Percentiles rank a stretch among this genome's conserved stretches.
phyloP scores from a whole-genome alignment of 2,888 invertebrate genomes.

The Drosophila pegasa region DNA sequence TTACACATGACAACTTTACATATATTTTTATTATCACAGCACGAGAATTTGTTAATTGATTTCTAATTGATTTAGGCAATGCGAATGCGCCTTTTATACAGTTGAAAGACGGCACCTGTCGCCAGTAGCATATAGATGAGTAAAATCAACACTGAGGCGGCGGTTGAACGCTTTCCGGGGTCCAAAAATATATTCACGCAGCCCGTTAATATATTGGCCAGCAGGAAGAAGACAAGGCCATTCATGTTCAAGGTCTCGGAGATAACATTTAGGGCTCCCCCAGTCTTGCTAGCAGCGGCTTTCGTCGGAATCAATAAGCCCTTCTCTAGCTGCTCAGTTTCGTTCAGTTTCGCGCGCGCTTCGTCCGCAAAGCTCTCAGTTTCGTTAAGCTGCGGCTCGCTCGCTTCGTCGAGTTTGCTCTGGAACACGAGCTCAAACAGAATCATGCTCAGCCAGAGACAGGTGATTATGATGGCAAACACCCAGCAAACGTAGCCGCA shows the following conservation, averaged over 20 bases:
- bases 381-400: background rate
- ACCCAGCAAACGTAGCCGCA: constrained; percentile 93
- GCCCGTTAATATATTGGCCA: constrained; percentile 94
- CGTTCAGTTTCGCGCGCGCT: background rate
- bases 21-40: constrained; percentile 34
- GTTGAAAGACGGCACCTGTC: constrained; percentile 60
- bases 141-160: constrained; percentile 86
- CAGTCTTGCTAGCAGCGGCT: background rate
- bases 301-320: constrained; percentile 11
- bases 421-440: constrained; percentile 82
- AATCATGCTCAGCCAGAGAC: constrained; percentile 88
- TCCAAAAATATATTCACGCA: constrained; percentile 90
- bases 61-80: constrained; percentile 61
- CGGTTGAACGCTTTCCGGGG: constrained; percentile 86
- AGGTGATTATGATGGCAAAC: constrained; percentile 87
- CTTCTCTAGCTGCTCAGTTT: constrained; percentile 31
- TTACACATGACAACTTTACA: background rate
- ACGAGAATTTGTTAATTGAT: background rate
- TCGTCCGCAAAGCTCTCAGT: constrained; percentile 71
- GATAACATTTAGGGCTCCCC: constrained; percentile 33
- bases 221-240: constrained; percentile 92
- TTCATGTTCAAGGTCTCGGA: constrained; percentile 90
- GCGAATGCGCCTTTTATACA: constrained; percentile 73
- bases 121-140: constrained; percentile 87
- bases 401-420: constrained; percentile 3